A percentile compares a stretch with the other conserved stretches of the same genome.
Evolutionary conservation across 1,140 invertebrate genomes (phyloP).

Genomic region (Heliconius hewitsoni): DNA sequence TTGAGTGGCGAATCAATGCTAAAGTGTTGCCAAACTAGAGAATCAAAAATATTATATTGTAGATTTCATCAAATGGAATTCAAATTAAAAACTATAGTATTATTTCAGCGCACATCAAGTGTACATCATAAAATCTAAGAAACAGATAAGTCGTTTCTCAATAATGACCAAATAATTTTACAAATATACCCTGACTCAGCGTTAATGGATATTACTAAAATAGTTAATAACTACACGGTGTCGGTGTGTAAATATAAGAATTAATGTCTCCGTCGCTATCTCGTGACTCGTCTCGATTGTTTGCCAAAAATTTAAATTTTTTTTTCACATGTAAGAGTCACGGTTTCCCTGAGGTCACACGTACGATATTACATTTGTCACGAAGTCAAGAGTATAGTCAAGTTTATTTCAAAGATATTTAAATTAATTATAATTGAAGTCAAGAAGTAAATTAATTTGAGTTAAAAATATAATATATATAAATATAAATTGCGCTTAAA

Average conservation of each 20-base stretch:
- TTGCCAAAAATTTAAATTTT: conserved; percentile 57
- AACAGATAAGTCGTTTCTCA: not conserved
- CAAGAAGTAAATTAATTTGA: no score
- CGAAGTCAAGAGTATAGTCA: not conserved
- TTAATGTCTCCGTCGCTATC: conserved; percentile 38
- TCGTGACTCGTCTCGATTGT: conserved; percentile 53
- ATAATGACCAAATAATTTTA: not conserved
- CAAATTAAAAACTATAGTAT: no score
- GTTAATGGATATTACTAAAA: conserved; percentile 13
- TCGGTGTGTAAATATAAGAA: conserved; percentile 20
- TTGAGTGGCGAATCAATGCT: no score
- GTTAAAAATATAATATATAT: no score
- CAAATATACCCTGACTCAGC: not conserved
- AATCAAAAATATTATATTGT: no score
- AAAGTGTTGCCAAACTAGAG: no score
- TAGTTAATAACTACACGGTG: conserved; percentile 3
- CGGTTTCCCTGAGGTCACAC: conserved; percentile 27
- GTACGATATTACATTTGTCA: not conserved
- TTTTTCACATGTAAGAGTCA: conserved; percentile 26
- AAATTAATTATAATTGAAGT: no score
- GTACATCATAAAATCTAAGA: no score
- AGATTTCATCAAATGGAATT: no score
- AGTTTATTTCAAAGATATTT: not conserved
- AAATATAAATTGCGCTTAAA: no score
- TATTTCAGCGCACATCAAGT: no score